phyloP scores from a whole-genome alignment of 2,113 vertebrate species.

The Baryphthengus martii region DNA sequence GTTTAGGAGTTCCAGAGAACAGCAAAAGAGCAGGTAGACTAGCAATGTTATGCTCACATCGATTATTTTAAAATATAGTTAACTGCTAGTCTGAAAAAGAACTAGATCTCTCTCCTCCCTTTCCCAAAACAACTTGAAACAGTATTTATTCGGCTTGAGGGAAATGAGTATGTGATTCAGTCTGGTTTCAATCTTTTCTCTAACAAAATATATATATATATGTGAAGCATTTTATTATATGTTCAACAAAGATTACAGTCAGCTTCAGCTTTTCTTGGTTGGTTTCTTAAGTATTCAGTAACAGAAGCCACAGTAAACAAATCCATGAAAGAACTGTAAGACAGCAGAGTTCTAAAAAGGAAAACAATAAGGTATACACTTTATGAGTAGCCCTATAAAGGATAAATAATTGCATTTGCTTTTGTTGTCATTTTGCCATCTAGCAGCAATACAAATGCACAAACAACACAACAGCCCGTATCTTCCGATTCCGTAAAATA shows the following conservation, averaged over 20 bases:
- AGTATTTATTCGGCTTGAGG: not conserved
- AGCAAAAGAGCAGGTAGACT: not conserved
- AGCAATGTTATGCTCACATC: not conserved
- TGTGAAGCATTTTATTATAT: not conserved
- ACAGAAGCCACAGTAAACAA: not conserved
- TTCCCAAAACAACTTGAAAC: not conserved
- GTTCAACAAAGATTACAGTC: not conserved
- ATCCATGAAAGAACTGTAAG: not conserved
- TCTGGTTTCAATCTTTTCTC: accelerated
- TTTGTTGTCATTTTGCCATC: not conserved
- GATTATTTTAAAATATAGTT: not conserved
- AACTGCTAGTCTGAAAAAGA: not conserved
- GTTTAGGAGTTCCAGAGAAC: not conserved
- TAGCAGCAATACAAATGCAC: not conserved
- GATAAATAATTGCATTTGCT: not conserved
- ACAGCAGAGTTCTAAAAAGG: not conserved
- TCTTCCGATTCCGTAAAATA: not conserved
- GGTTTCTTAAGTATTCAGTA: not conserved
- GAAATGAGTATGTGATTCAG: not conserved
- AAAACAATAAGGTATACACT: not conserved
- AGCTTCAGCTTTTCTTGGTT: not conserved
- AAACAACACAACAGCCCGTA: accelerated
- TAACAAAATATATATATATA: not conserved
- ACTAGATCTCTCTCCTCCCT: not conserved
- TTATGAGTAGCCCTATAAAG: not conserved